A percentile compares a stretch with the other conserved stretches of the same genome.
These are phyloP conservation scores for Corynorhinus townsendii DNA, from an alignment of 2,113 vertebrate species.

Conservation along the genomic window DNA sequence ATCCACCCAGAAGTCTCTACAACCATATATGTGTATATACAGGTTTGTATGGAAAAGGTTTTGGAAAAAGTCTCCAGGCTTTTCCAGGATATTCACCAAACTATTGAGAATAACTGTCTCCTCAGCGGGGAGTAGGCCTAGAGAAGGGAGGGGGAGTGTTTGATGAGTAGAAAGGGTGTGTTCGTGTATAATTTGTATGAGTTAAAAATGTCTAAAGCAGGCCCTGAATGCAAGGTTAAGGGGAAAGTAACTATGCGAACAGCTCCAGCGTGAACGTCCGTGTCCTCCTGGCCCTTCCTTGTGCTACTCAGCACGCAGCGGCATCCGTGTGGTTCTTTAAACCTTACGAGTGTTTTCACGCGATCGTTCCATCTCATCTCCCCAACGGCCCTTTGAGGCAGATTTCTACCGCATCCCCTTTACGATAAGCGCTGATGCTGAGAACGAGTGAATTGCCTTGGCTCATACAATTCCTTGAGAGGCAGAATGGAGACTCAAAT, in stretches of 20 bases:
- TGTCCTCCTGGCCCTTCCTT: too few species aligned
- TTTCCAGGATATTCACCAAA: not conserved
- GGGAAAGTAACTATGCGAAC: not conserved
- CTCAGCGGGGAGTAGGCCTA: too few species aligned
- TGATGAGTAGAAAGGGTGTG: not conserved
- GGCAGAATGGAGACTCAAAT: not conserved
- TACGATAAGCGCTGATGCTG: not conserved
- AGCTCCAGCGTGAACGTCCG: not conserved
- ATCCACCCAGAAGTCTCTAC: not conserved
- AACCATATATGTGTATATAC: not conserved
- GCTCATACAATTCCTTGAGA: not conserved
- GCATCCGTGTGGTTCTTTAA: not conserved
- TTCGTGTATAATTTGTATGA: not conserved
- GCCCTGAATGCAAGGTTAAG: not conserved
- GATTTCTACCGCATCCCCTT: not conserved
- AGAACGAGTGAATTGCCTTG: not conserved
- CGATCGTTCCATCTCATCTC: not conserved
- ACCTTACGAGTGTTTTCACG: not conserved
- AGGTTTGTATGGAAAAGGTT: not conserved
- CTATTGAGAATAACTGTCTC: not conserved
- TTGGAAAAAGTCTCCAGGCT: not conserved
- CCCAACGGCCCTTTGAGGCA: not conserved
- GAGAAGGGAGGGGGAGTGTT: accelerated
- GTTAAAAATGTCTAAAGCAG: not conserved
- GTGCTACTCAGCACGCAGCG: accelerated